phyloP scores from a whole-genome alignment of 2,888 invertebrate species.

The Mystacides longicornis region DNA sequence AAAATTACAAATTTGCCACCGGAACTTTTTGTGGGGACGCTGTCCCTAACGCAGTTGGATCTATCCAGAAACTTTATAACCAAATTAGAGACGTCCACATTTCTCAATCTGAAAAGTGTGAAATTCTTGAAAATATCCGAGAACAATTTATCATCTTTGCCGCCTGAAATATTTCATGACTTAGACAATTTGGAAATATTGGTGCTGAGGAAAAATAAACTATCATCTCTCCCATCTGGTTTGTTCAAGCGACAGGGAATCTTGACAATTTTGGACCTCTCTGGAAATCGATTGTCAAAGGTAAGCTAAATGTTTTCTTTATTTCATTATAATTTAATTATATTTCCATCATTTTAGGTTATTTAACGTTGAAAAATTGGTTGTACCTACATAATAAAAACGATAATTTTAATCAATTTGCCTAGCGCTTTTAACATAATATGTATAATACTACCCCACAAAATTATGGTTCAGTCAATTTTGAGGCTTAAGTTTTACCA shows the following conservation, averaged over 20 bases:
- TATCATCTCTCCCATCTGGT: constrained; percentile 41
- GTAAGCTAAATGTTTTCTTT: neutral
- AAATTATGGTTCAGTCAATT: no score
- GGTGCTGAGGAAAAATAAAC: constrained; percentile 49
- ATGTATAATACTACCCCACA: no score
- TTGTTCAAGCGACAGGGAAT: constrained; percentile 45
- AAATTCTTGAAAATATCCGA: constrained; percentile 60
- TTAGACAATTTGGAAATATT: constrained; percentile 48
- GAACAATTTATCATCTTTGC: constrained; percentile 56
- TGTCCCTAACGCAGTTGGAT: constrained; percentile 59
- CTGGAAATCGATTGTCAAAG: constrained; percentile 14
- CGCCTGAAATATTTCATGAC: constrained; percentile 48
- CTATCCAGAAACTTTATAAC: constrained; percentile 60
- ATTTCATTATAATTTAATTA: neutral
- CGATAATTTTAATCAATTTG: neutral
- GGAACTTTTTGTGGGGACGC: constrained; percentile 50
- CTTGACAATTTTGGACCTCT: constrained; percentile 47
- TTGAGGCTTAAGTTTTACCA: no score
- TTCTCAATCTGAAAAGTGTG: constrained; percentile 48
- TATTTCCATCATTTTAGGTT: neutral
- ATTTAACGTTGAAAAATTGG: no score
- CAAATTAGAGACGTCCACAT: constrained; percentile 49
- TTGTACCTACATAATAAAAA: neutral
- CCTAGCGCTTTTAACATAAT: no score
- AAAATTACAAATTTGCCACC: constrained; percentile 51